phyloP scores from a whole-genome alignment of 2,113 vertebrate genomes.

The Glareola pratincola region DNA sequence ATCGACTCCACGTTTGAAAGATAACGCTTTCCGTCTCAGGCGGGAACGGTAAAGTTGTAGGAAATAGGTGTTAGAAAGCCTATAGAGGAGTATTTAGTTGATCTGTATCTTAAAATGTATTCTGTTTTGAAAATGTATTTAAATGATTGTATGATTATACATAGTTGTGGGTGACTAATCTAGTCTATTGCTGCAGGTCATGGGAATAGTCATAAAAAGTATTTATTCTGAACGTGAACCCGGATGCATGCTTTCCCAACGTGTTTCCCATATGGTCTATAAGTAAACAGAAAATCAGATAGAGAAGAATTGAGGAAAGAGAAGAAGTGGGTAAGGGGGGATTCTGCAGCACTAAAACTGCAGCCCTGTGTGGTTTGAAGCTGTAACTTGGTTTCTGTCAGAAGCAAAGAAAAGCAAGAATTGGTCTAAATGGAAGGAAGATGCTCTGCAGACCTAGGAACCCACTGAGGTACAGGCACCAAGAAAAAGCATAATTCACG shows the following conservation, averaged over 20 bases:
- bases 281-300: slow-evolving; percentile 48
- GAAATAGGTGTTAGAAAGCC: not conserved
- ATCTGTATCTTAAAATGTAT: not conserved
- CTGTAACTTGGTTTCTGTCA: not conserved
- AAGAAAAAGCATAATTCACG: not conserved
- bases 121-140: slow-evolving; percentile 51
- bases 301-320: slow-evolving; percentile 19
- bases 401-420: not conserved
- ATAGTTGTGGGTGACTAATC: slow-evolving; percentile 59
- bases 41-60: not conserved
- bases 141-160: slow-evolving; percentile 44
- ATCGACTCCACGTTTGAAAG: not conserved
- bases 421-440: not conserved
- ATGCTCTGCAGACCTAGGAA: not conserved
- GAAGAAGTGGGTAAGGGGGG: not conserved
- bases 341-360: not conserved
- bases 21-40: not conserved
- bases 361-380: not conserved
- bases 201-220: slow-evolving; percentile 63
- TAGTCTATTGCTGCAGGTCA: slow-evolving; percentile 64
- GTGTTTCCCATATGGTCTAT: slow-evolving; percentile 47
- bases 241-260: slow-evolving; percentile 19
- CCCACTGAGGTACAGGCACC: not conserved
- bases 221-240: slow-evolving; percentile 50
- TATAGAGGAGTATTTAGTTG: not conserved